A percentile compares a stretch with the other conserved stretches of the same genome.
Conservation (phyloP, 2,113 vertebrate species). For the Athene cunicularia region DNA sequence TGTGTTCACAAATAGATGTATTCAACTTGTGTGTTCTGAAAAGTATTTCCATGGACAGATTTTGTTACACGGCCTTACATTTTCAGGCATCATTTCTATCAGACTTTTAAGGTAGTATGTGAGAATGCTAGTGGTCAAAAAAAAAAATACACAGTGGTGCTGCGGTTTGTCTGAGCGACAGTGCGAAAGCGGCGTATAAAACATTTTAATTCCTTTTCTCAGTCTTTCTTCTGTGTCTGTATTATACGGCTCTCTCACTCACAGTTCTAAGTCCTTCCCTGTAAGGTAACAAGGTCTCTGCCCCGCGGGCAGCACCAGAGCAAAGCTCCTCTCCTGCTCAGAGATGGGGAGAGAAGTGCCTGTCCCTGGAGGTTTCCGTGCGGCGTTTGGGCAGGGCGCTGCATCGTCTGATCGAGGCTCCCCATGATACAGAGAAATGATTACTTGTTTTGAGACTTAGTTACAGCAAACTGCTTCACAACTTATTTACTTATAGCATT, state of each 20-base stretch:
- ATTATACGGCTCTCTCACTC: background rate
- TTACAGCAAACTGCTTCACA: no score
- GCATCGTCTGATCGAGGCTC: rapidly evolving
- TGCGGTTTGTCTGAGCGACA: background rate
- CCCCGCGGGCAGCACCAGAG: rapidly evolving
- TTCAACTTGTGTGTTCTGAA: background rate
- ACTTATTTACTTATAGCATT: no score
- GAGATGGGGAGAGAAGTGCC: rapidly evolving
- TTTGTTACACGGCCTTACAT: background rate
- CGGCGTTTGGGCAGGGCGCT: rapidly evolving
- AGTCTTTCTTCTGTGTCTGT: background rate
- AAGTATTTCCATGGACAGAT: background rate
- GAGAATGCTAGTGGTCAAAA: no score
- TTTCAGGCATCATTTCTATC: background rate
- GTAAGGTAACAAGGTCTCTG: background rate
- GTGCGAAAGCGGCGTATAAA: rapidly evolving
- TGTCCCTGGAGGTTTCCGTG: rapidly evolving
- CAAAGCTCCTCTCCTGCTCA: background rate
- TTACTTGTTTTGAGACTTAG: no score
- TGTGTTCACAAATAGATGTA: background rate
- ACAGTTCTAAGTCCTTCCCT: background rate
- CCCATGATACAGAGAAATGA: no score
- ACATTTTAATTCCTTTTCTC: background rate
- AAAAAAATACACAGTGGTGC: rapidly evolving
- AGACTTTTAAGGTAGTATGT: rapidly evolving